Percentiles rank a stretch among this genome's conserved stretches.
phyloP scores from a whole-genome alignment of 2,113 vertebrate genomes.

The Triplophysa dalaica region DNA sequence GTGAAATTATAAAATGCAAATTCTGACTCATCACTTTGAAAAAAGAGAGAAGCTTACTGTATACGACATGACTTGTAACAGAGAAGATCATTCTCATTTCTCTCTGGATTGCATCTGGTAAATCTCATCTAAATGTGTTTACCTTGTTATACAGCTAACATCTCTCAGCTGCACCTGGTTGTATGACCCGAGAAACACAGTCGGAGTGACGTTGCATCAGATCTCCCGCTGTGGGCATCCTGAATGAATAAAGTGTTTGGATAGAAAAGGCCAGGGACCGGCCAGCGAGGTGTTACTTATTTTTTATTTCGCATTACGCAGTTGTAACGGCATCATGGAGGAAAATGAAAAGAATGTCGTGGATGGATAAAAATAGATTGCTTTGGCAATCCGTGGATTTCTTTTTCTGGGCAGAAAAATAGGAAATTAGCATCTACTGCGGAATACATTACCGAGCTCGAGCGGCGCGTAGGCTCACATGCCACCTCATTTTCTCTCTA shows the following conservation, averaged over 20 bases:
- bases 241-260: constrained; percentile 20
- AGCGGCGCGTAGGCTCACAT: constrained; percentile 66
- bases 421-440: constrained; percentile 66
- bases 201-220: background rate
- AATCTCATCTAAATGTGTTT: background rate
- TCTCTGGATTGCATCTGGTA: constrained; percentile 1
- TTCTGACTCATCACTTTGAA: constrained; percentile 4
- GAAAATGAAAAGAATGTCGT: constrained; percentile 66
- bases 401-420: constrained; percentile 70
- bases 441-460: constrained; percentile 69
- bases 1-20: constrained; percentile 9
- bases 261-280: constrained; percentile 1
- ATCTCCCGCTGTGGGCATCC: constrained; percentile 3
- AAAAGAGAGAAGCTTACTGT: too few relatives aligned
- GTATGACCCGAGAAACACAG: background rate
- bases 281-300: background rate
- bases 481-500: constrained; percentile 60
- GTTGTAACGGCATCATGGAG: constrained; percentile 41
- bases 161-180: too few relatives aligned
- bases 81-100: background rate
- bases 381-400: constrained; percentile 65
- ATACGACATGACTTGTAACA: background rate
- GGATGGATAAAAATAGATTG: constrained; percentile 70
- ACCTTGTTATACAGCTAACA: background rate
- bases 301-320: constrained; percentile 16